Evolutionary conservation across 2,797 vertebrate species (phyloP), one percentile per base, ranked within the genome.

Genomic region (Mormyrops boulengeri): DNA sequence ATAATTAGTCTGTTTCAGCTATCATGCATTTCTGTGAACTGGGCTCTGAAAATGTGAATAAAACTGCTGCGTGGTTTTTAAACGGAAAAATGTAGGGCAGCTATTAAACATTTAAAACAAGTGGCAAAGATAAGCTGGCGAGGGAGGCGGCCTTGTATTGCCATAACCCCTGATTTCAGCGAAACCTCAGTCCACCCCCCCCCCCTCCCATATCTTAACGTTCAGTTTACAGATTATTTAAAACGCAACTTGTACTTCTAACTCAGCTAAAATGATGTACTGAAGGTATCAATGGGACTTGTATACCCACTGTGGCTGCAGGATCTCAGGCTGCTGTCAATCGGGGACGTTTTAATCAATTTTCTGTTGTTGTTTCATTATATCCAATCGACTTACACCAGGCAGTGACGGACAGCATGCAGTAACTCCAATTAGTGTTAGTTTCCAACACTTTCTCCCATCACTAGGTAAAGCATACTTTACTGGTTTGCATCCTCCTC

Each of bases 71-170:
- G 57, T 88, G n/a, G 34, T 38, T 66, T 84, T 77, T 66, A 73
- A 93, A 89, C 91, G n/a, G 87, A n/a, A 34, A 80, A 94, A 93
- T 93, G 92, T 94, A 91, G 93, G 92, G 91, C 94, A 94, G 47
- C 12, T 89, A 30, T 93, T 90, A 94, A 94, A 91, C 6, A 93
- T 94, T 92, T 88, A 94, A 85, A 92, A 92, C 91, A 89, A 90
- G 91, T 91, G 91, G 93, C 88, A 92, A 92, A 91, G 91, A 91
- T 89, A 90, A 90, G 88, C 91, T 91, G 53, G 41, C 4, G 30
- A 14, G 88, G 88, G 89, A 90, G 53, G 5, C 34, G 4, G 7
- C 11, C 55, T 89, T 73, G 30, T 5, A 47, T 50, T 26, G 14
- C 19, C 22, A 5, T 47, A 12, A 22, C 44, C 2, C 34, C 38